Conservation (phyloP, 2,113 vertebrate species). For the Lynx canadensis region DNA sequence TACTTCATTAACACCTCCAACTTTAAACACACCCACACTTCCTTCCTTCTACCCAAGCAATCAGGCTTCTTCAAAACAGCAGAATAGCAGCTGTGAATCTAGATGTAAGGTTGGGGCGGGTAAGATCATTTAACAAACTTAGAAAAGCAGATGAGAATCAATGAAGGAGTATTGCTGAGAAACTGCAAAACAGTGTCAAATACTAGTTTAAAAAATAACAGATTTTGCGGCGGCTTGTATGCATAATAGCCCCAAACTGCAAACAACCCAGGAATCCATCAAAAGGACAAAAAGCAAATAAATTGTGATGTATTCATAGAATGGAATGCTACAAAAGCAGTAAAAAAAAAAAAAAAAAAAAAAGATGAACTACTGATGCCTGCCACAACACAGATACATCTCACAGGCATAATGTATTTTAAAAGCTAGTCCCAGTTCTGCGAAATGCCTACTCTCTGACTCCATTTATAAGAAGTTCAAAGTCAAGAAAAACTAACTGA, state of each 20-base stretch:
- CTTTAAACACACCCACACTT: neutral
- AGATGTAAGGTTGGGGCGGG: neutral
- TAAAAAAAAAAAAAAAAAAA: neutral
- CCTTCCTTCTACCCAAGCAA: neutral
- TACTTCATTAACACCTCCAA: neutral
- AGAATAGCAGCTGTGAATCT: neutral
- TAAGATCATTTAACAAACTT: slow-evolving; percentile 3
- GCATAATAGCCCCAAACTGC: neutral
- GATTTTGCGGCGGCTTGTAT: neutral
- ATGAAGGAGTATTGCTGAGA: neutral
- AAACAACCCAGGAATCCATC: neutral
- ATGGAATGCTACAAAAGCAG: neutral
- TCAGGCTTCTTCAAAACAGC: neutral
- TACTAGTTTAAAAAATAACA: neutral
- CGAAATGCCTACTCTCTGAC: neutral
- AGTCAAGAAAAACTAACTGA: neutral
- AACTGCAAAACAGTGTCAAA: neutral
- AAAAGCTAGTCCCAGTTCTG: neutral
- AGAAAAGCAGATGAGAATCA: neutral
- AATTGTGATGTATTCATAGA: neutral
- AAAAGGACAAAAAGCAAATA: neutral
- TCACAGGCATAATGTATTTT: neutral
- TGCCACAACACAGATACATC: neutral
- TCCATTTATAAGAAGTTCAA: neutral
- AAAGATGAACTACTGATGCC: neutral